Conservation (phyloP, 2,888 invertebrate genomes). For the Augochlorella aurata region DNA sequence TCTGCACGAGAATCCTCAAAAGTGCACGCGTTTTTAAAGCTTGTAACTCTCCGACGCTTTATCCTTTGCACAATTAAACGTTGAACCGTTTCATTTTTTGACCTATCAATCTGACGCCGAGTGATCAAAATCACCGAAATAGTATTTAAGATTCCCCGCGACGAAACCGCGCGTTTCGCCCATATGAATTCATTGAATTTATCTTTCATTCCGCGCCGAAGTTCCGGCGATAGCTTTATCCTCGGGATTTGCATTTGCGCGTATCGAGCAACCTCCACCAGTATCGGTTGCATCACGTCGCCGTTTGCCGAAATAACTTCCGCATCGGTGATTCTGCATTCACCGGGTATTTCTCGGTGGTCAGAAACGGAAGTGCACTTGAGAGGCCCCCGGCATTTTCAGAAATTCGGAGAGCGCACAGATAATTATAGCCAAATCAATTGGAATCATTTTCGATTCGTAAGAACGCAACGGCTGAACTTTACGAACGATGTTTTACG, state of each 20-base stretch:
- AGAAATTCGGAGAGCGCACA: background rate
- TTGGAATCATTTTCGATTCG: background rate
- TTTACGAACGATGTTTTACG: background rate
- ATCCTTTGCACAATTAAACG: background rate
- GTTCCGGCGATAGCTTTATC: constrained; percentile 3
- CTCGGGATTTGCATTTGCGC: constrained; percentile 12
- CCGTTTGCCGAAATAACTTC: constrained; percentile 25
- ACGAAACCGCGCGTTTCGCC: background rate
- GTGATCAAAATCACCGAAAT: background rate
- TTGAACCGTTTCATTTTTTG: background rate
- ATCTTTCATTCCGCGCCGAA: constrained; percentile 14
- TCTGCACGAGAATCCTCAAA: background rate
- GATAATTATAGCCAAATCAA: constrained; percentile 1
- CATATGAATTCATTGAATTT: constrained; percentile 19
- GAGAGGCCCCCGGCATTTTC: background rate
- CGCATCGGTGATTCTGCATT: constrained; percentile 2
- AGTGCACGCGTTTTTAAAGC: background rate
- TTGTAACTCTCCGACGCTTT: background rate
- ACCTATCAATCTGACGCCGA: too few relatives aligned
- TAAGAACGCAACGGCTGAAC: background rate
- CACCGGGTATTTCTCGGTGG: constrained; percentile 11
- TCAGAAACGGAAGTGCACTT: constrained; percentile 14
- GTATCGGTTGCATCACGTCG: constrained; percentile 9
- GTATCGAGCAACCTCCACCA: background rate
- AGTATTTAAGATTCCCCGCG: constrained; percentile 20